A percentile compares a stretch with the other conserved stretches of the same genome.
These are phyloP conservation scores for Pyrocephalus nanus DNA, from an alignment of 2,797 vertebrate species.

Conservation along the genomic window DNA sequence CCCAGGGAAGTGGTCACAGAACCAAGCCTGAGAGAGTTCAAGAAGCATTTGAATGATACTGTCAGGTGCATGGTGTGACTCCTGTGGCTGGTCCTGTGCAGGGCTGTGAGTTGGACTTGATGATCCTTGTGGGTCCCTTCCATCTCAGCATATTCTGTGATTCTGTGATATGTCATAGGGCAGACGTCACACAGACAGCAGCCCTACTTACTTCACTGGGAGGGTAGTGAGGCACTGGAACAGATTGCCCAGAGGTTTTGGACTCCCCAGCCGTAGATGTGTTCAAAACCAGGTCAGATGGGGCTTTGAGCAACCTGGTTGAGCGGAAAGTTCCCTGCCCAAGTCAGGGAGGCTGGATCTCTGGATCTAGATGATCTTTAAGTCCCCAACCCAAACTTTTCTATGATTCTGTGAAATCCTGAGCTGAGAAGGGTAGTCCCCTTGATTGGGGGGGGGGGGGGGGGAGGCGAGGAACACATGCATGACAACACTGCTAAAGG, in stretches of 20 bases:
- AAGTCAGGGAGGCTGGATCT: not conserved
- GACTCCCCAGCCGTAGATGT: not conserved
- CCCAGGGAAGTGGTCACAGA: too few relatives aligned
- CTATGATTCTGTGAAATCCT: not conserved
- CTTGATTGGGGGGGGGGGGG: not conserved
- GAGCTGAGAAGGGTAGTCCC: not conserved
- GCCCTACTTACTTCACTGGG: not conserved
- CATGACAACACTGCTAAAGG: accelerated
- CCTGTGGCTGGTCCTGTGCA: too few relatives aligned
- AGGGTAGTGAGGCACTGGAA: not conserved
- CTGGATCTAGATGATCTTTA: not conserved
- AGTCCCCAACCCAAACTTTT: not conserved
- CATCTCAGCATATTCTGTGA: not conserved
- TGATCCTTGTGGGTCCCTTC: too few relatives aligned
- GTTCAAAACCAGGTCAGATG: not conserved
- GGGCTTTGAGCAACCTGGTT: not conserved
- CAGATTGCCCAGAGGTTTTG: not conserved
- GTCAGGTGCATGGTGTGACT: too few relatives aligned
- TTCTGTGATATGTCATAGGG: not conserved
- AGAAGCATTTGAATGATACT: too few relatives aligned
- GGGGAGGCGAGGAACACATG: accelerated
- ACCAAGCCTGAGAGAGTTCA: too few relatives aligned
- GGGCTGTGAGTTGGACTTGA: too few relatives aligned
- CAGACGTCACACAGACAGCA: not conserved
- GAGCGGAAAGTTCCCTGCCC: not conserved